A percentile compares a stretch with the other conserved stretches of the same genome.
phyloP scores from a whole-genome alignment of 1,140 invertebrate genomes.

The Matsumurasca onukii region DNA sequence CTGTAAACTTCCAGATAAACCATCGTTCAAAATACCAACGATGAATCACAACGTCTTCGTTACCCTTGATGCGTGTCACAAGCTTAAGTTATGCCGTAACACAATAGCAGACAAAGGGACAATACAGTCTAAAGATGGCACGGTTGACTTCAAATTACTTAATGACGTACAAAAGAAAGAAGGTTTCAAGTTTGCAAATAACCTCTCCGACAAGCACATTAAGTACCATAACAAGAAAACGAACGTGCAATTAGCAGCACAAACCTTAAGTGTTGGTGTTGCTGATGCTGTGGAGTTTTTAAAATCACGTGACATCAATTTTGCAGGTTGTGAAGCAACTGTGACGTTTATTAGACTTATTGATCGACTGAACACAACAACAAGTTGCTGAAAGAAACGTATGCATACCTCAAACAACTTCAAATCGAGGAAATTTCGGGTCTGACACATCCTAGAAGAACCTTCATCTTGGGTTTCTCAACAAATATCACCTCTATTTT shows the following conservation, averaged over 20 bases:
- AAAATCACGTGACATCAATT: not conserved
- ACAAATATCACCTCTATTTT: constrained; percentile 40
- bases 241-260: not conserved
- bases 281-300: constrained; percentile 15
- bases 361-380: not conserved
- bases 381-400: not conserved
- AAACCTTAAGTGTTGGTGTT: constrained; percentile 3
- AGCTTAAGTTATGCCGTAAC: not conserved
- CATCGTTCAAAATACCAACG: not conserved
- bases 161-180: not conserved
- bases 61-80: not conserved
- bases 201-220: not conserved
- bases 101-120: not conserved
- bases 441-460: not conserved
- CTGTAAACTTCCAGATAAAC: not conserved
- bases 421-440: not conserved
- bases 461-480: constrained; percentile 37
- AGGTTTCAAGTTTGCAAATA: not conserved
- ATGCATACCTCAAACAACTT: not conserved
- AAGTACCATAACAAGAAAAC: not conserved
- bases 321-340: constrained; percentile 8
- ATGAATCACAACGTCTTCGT: not conserved
- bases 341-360: not conserved
- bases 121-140: not conserved
- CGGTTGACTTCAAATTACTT: not conserved